Evolutionary conservation across 2,113 vertebrate species (phyloP).

Genomic region (Haemorhous mexicanus): DNA sequence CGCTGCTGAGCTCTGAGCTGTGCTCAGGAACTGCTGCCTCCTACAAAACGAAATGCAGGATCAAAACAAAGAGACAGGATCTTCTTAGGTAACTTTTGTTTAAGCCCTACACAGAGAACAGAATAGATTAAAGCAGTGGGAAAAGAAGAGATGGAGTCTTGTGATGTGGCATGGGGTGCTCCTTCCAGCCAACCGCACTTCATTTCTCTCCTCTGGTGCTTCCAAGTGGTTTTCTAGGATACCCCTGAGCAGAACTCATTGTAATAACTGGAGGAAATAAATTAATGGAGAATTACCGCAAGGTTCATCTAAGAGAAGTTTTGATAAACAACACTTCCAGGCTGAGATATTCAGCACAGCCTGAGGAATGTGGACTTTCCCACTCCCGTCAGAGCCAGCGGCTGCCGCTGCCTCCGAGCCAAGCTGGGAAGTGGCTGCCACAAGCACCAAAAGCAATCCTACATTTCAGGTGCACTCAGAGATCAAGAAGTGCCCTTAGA

Average conservation of each 20-base stretch:
- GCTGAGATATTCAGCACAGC: conserved; percentile 51
- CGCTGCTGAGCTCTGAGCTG: neutral
- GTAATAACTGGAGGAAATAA: conserved; percentile 68
- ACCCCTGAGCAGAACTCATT: conserved; percentile 65
- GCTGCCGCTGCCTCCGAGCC: neutral
- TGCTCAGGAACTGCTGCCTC: neutral
- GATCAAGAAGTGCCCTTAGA: neutral
- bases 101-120: conserved; percentile 47
- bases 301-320: conserved; percentile 55
- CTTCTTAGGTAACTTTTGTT: conserved; percentile 60
- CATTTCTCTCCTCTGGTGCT: conserved; percentile 19
- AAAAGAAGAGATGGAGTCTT: conserved; percentile 45
- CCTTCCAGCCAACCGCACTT: conserved; percentile 59
- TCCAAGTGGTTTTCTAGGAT: conserved; percentile 66
- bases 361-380: conserved; percentile 60
- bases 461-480: neutral
- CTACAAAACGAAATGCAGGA: conserved; percentile 33
- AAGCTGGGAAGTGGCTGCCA: conserved; percentile 26
- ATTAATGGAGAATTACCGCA: conserved; percentile 63
- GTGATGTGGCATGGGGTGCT: conserved; percentile 48
- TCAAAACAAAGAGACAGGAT: conserved; percentile 57
- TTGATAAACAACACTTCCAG: conserved; percentile 69
- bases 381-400: neutral
- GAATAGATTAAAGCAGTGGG: conserved; percentile 64
- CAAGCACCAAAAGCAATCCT: conserved; percentile 11